phyloP scores from a whole-genome alignment of 2,797 vertebrate species.

The Xiphorhynchus erythropygius region DNA sequence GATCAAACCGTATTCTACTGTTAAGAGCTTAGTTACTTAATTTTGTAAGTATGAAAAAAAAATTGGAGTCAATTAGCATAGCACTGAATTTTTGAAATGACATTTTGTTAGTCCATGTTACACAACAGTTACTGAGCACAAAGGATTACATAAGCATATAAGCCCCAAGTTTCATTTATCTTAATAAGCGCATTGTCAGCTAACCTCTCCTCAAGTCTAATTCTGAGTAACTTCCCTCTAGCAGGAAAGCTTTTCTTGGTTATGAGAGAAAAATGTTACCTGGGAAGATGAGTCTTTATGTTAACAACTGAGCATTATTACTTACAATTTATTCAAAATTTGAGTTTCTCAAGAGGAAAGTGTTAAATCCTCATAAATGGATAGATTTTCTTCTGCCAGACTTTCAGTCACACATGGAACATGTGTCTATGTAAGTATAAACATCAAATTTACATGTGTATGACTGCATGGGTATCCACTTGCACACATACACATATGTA shows the following conservation, averaged over 20 bases:
- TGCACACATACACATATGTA: accelerated
- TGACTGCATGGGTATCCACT: background rate
- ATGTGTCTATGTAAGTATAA: background rate
- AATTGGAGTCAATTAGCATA: background rate
- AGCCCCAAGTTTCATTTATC: background rate
- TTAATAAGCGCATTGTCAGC: background rate
- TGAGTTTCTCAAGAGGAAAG: background rate
- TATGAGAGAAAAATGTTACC: background rate
- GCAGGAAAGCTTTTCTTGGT: background rate
- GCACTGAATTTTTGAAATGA: background rate
- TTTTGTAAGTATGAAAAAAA: background rate
- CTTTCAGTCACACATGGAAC: background rate
- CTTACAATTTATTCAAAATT: background rate
- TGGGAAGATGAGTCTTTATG: background rate
- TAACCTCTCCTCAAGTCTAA: background rate
- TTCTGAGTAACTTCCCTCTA: background rate
- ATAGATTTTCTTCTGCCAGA: background rate
- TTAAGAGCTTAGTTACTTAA: background rate
- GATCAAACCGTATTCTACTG: background rate
- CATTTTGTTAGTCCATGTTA: background rate
- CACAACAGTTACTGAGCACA: background rate
- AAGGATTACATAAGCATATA: background rate
- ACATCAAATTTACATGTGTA: background rate
- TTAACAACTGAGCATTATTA: background rate
- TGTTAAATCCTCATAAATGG: background rate